Percentiles rank a stretch among this genome's conserved stretches.
These are phyloP conservation scores for Nymphicus hollandicus DNA, from an alignment of 2,113 vertebrate genomes.

Conservation along the genomic window DNA sequence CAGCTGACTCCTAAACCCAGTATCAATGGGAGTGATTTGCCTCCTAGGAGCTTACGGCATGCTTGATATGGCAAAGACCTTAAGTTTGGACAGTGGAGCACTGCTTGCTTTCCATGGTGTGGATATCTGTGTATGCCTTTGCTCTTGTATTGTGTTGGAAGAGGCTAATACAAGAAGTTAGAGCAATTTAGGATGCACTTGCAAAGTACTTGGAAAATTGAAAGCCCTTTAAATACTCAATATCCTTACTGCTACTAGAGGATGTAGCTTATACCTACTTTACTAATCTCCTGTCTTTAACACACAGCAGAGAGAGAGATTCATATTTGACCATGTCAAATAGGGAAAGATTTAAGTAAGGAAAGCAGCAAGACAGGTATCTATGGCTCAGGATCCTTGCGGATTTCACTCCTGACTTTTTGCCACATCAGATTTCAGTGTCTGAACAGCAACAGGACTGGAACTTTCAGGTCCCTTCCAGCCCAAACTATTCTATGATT, in stretches of 20 bases:
- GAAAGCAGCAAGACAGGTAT: not conserved
- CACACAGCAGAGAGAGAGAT: not conserved
- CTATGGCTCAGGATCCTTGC: not conserved
- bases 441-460: not conserved
- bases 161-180: not conserved
- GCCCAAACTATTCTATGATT: not conserved
- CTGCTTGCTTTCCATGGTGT: not conserved
- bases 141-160: not conserved
- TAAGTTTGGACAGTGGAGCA: rapidly evolving
- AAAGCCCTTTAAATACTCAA: not conserved
- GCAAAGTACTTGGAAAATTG: not conserved
- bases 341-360: not conserved
- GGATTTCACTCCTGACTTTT: not conserved
- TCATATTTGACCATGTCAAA: rapidly evolving
- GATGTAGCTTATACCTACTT: not conserved
- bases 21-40: rapidly evolving
- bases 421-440: not conserved
- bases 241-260: not conserved
- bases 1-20: not conserved
- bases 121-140: not conserved
- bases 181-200: not conserved
- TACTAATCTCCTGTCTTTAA: not conserved
- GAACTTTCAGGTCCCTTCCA: not conserved
- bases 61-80: not conserved
- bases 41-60: not conserved